Percentiles rank a stretch among this genome's conserved stretches.
Conservation (phyloP, 2,113 vertebrate species). For the Solenodon paradoxus region DNA sequence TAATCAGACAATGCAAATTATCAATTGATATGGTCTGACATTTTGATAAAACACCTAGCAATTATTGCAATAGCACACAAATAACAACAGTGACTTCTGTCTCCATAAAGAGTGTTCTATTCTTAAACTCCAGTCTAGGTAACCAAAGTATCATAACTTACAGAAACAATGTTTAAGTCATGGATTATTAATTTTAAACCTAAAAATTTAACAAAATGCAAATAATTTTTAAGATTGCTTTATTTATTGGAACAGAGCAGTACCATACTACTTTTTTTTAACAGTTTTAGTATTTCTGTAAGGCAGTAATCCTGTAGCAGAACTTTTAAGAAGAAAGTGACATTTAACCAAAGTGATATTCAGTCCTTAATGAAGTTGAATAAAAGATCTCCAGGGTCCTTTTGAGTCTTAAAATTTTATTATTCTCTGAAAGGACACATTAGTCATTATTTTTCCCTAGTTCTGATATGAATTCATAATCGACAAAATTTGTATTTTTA, state of each 20-base stretch:
- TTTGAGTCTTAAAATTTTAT: constrained; percentile 21
- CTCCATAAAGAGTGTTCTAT: not conserved
- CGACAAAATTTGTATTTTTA: not conserved
- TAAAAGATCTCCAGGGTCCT: not conserved
- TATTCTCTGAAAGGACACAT: not conserved
- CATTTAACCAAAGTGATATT: not conserved
- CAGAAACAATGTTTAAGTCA: not conserved
- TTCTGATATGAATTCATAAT: constrained; percentile 23
- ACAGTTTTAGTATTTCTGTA: not conserved
- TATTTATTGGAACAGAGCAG: not conserved
- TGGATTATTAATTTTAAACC: not conserved
- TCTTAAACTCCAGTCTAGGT: not conserved
- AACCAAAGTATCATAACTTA: not conserved
- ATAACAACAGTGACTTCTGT: not conserved
- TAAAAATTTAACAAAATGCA: not conserved
- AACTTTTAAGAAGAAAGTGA: not conserved
- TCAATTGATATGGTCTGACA: not conserved
- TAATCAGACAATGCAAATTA: not conserved
- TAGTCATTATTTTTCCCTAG: constrained; percentile 32
- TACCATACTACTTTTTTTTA: not conserved
- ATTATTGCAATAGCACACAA: not conserved
- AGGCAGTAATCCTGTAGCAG: not conserved
- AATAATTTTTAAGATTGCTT: constrained; percentile 3
- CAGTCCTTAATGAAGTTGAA: not conserved
- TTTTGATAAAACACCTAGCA: not conserved